Percentiles rank a stretch among this genome's conserved stretches.
Evolutionary conservation across 2,797 vertebrate species (phyloP).

Genomic region (Anniella stebbinsi): DNA sequence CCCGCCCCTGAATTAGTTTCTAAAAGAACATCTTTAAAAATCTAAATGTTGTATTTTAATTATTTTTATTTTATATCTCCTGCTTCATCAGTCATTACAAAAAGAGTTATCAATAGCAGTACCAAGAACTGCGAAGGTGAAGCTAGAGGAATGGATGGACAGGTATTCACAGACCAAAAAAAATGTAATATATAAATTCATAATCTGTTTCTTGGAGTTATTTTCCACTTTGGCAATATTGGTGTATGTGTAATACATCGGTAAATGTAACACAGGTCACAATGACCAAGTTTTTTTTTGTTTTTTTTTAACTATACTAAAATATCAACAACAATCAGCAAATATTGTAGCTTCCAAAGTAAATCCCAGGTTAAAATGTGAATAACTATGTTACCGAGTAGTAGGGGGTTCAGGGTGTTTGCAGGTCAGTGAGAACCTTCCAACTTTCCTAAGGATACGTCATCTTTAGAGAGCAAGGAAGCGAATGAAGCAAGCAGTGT

Average conservation of each 20-base stretch:
- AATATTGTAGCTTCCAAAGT: conserved; percentile 69
- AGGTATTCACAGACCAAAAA: background rate
- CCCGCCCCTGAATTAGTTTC: background rate
- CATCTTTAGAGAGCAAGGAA: conserved; percentile 5
- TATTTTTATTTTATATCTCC: background rate
- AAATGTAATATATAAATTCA: background rate
- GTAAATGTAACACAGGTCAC: conserved; percentile 50
- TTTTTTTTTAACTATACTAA: conserved; percentile 56
- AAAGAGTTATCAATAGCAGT: background rate
- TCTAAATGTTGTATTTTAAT: background rate
- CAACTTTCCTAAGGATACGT: conserved; percentile 1
- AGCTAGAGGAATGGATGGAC: background rate
- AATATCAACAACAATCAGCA: conserved; percentile 62
- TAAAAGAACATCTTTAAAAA: background rate
- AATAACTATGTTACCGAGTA: conserved; percentile 35
- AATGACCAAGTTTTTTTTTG: conserved; percentile 55
- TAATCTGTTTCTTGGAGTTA: conserved; percentile 23
- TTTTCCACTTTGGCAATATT: conserved; percentile 14
- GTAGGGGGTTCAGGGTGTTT: background rate
- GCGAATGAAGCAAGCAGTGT: background rate
- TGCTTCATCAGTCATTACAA: background rate
- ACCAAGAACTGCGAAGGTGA: background rate
- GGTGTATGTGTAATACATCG: background rate
- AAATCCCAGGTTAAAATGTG: conserved; percentile 50
- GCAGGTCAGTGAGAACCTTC: conserved; percentile 53